phyloP scores from a whole-genome alignment of 2,797 vertebrate genomes.

The Hemitrygon akajei region DNA sequence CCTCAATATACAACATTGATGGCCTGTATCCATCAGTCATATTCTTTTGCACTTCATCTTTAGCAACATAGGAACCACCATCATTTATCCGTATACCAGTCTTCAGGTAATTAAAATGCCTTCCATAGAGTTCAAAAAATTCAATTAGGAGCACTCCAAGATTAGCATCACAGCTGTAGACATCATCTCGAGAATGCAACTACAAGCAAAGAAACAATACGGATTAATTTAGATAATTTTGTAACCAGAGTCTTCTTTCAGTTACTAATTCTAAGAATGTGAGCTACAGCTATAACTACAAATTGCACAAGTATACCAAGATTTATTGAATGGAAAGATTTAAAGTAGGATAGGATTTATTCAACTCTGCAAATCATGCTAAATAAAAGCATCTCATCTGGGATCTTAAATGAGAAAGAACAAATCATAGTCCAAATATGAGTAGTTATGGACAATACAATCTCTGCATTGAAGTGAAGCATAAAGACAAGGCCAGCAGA shows the following conservation, averaged over 20 bases:
- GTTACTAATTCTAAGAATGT: not conserved
- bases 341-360: not conserved
- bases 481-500: not conserved
- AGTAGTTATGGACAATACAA: not conserved
- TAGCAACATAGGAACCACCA: slow-evolving; percentile 92
- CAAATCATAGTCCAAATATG: not conserved
- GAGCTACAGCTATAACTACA: not conserved
- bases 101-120: slow-evolving; percentile 97
- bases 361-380: not conserved
- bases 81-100: slow-evolving; percentile 97
- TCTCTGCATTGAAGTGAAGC: not conserved
- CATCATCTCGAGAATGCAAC: slow-evolving; percentile 91
- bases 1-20: slow-evolving; percentile 96
- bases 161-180: slow-evolving; percentile 82
- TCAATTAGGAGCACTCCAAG: slow-evolving; percentile 95
- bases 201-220: slow-evolving; percentile 45
- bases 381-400: not conserved
- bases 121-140: slow-evolving; percentile 96
- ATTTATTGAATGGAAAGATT: not conserved
- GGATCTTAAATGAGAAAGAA: not conserved
- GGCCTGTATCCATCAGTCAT: slow-evolving; percentile 94
- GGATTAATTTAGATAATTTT: not conserved
- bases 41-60: slow-evolving; percentile 92
- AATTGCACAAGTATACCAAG: not conserved
- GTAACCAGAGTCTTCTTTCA: not conserved